Evolutionary conservation across 1,140 invertebrate species (phyloP).

Genomic region (Melitaea cinxia): DNA sequence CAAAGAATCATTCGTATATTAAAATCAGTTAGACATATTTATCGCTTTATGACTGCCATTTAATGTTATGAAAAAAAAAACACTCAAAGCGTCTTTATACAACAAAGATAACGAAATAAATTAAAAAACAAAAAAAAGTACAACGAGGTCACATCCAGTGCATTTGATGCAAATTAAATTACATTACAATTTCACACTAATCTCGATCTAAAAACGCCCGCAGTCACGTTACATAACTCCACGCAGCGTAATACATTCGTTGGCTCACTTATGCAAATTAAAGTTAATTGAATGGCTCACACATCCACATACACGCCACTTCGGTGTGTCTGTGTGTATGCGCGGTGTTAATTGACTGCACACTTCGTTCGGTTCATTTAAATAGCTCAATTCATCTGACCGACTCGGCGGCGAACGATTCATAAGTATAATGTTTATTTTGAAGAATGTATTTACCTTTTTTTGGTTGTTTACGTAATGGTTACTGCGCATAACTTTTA

Average conservation of each 20-base stretch:
- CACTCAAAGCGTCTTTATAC: too few species aligned
- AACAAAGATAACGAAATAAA: neutral
- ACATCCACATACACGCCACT: too few species aligned
- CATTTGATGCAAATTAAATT: neutral
- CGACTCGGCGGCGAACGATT: neutral
- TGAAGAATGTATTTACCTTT: neutral
- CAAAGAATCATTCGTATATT: too few species aligned
- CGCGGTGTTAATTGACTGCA: neutral
- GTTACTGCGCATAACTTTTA: neutral
- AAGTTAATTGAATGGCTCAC: slow-evolving; percentile 24
- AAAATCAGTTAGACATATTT: too few species aligned
- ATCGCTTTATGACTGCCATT: too few species aligned
- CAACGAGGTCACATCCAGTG: neutral
- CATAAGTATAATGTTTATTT: neutral
- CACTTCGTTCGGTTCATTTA: neutral
- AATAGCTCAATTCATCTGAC: slow-evolving; percentile 24
- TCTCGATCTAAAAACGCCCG: neutral
- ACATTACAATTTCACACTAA: neutral
- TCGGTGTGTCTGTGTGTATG: too few species aligned
- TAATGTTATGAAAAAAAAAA: too few species aligned
- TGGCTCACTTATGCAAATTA: slow-evolving; percentile 38
- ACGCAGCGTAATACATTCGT: slow-evolving; percentile 23
- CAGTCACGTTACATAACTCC: slow-evolving; percentile 18
- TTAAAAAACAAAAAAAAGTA: neutral
- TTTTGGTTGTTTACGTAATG: neutral